Base-by-base conservation (phyloP, 2,113 vertebrate genomes). In the Hemiscyllium ocellatum region DNA sequence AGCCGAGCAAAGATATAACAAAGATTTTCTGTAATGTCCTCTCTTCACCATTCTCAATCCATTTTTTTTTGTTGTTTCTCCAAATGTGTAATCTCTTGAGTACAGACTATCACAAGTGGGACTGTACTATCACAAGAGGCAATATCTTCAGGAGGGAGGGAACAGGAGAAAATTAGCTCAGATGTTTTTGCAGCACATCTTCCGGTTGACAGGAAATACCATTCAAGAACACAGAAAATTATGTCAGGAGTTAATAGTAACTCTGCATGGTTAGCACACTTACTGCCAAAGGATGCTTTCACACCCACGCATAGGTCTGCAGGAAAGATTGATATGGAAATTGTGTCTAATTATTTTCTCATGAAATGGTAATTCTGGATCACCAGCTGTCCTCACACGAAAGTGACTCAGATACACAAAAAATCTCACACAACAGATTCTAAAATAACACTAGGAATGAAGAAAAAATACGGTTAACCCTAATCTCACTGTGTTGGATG, bases 301-400 rank as follows among this genome's bases (percentile, higher is more conserved):
- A 93, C 89, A 66, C 89, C 89, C 89, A 93, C 89, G 61, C 61
- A 93, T 61, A 93, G n/a, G 89, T 17, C 89, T 93, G 89, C 19
- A 66, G 89, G 89, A 66, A 93, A 93, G 89, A 93, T 93, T 93
- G 89, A 66, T 93, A 37, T 66, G 89, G 56, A 93, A 93, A 93
- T 93, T 93, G 89, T 68, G 89, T 66, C 56, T 93, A 93, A 93
- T 93, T 93, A 93, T 61, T 68, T 93, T 93, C 89, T 66, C 89
- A 93, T 93, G 33, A 93, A 93, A 68, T 93, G 65, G 33, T 93
- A 93, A 93, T 93, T 93, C 89, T 93, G 61, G 89, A 66, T 93
- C 89, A 66, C 89, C 89, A 93, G 89, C 89, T 93, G 89, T 93
- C 56, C 89, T 93, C 61, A 93, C 89, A 93, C 22, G 22, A 66